Evolutionary conservation across 2,797 vertebrate genomes (phyloP), one percentile per base, ranked within the genome.

Genomic region (Cheirogaleus major): DNA sequence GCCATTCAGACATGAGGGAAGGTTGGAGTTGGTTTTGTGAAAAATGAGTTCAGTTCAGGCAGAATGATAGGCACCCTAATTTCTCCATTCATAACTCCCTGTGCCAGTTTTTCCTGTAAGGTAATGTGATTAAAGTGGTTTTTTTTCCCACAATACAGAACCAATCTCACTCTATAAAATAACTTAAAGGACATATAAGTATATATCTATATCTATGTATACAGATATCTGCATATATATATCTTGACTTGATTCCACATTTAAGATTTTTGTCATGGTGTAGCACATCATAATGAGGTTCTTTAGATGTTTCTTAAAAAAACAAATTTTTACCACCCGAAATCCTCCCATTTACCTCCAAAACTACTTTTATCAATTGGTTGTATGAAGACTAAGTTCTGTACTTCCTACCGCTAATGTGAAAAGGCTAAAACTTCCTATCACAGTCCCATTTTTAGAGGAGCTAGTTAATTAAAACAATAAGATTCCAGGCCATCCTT

Each of bases 101-200:
- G 48, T 38, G 52, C 13, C 76, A 95, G 27, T 79, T 83, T 88
- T 93, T 38, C 82, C 61, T 88, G 72, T 38, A 88, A 91, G 88
- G 14, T 63, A 65, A 63, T 22, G 23, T 89, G 35, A 82, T 91
- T 43, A 50, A 70, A 82, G 61, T 35, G 23, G 0, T 45, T 45
- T 35, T 63, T 55, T 43, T 41, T 59, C 48, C n/a, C 41, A 78
- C 22, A 67, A 43, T 59, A 67, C 2, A 78, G 13, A 57, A 59
- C 38, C 41, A 88, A 79, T 43, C 50, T 25, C n/a, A 45, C 11
- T 61, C 22, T 59, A 85, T 65, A 52, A 87, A 91, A 91, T 17
- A 82, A 76, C 18, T 73, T 81, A 86, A 93, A 83, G 57, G 30
- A 73, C 20, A 85, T 61, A 0, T 67, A 59, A 52, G 18, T 57